Percentiles rank a stretch among this genome's conserved stretches.
These are phyloP conservation scores for Chiloscyllium punctatum DNA, from an alignment of 2,797 vertebrate genomes.

Conservation along the genomic window DNA sequence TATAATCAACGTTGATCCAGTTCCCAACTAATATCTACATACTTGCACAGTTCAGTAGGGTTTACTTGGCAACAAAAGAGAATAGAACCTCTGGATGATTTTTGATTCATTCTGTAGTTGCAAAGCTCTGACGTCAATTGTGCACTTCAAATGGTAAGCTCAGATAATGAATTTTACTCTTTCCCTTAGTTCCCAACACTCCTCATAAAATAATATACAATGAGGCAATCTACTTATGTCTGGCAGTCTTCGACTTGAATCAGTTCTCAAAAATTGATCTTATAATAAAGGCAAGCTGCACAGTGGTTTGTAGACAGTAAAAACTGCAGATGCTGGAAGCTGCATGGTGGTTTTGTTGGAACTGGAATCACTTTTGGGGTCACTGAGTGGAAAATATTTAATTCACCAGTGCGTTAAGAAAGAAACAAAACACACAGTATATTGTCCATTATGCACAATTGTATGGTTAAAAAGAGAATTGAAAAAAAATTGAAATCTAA, in stretches of 20 bases:
- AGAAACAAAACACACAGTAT: not conserved
- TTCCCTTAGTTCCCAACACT: not conserved
- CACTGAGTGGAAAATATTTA: not conserved
- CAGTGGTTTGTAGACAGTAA: not conserved
- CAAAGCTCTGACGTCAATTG: constrained; percentile 19
- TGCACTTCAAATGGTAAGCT: not conserved
- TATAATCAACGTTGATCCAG: not conserved
- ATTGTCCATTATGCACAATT: not conserved
- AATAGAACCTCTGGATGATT: not conserved
- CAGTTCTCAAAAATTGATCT: not conserved
- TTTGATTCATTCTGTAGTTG: not conserved
- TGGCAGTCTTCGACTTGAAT: not conserved
- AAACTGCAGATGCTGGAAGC: not conserved
- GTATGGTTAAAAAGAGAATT: not conserved
- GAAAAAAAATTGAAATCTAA: not conserved
- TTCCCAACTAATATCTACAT: not conserved
- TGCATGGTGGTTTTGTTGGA: not conserved
- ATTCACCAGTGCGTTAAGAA: not conserved
- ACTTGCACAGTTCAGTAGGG: not conserved
- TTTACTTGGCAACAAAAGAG: constrained; percentile 25
- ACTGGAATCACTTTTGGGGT: not conserved
- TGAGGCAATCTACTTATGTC: not conserved
- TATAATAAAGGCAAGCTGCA: not conserved
- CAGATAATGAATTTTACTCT: not conserved
- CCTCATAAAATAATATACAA: not conserved